phyloP scores from a whole-genome alignment of 2,797 vertebrate species.

The Tapera naevia region DNA sequence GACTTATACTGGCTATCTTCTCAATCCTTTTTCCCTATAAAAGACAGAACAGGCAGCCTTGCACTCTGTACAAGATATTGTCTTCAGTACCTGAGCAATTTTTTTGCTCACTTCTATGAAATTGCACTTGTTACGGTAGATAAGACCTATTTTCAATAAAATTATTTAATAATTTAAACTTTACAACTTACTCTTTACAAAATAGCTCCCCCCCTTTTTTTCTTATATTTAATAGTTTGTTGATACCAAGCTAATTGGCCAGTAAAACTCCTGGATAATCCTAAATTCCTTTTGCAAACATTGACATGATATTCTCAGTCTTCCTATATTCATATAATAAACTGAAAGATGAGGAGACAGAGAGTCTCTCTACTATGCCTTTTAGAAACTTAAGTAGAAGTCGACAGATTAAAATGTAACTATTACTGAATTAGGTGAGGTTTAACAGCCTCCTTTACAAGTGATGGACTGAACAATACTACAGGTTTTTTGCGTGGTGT shows the following conservation, averaged over 20 bases:
- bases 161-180: neutral
- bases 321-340: neutral
- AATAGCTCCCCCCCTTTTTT: neutral
- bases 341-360: neutral
- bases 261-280: neutral
- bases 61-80: neutral
- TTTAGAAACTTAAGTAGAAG: neutral
- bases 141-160: neutral
- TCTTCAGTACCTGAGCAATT: neutral
- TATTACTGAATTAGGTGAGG: neutral
- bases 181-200: neutral
- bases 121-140: neutral
- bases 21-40: neutral
- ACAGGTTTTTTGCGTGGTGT: neutral
- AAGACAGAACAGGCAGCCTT: neutral
- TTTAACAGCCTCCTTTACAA: neutral
- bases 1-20: neutral
- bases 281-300: neutral
- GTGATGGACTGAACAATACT: neutral
- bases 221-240: neutral
- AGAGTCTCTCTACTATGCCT: neutral
- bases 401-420: neutral
- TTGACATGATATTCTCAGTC: neutral
- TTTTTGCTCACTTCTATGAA: neutral
- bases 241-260: neutral